Evolutionary conservation across 2,113 vertebrate genomes (phyloP).

Genomic region (Misgurnus anguillicaudatus): DNA sequence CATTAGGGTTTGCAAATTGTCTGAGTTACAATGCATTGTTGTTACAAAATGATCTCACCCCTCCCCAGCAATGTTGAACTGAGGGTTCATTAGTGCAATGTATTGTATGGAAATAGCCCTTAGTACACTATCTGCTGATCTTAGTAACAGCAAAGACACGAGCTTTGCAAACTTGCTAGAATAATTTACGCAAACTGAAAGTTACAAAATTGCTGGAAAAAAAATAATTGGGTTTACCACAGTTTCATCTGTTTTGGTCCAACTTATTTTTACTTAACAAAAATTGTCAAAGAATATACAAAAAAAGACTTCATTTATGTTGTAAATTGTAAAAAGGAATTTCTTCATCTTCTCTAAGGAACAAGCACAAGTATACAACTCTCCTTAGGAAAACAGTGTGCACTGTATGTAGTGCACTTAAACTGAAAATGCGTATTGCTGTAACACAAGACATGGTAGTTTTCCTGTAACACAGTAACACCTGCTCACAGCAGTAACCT

Average conservation of each 20-base stretch:
- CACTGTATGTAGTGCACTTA: slow-evolving; percentile 40
- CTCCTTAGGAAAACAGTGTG: background rate
- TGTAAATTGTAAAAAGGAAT: slow-evolving; percentile 32
- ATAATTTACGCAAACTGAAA: background rate
- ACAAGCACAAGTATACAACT: slow-evolving; percentile 36
- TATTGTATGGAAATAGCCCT: slow-evolving; percentile 76
- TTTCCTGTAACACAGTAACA: slow-evolving; percentile 70
- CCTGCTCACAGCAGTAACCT: slow-evolving; percentile 71
- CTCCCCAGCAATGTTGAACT: slow-evolving; percentile 54
- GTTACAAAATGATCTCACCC: slow-evolving; percentile 66
- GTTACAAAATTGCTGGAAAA: no score
- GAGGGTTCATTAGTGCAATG: slow-evolving; percentile 76
- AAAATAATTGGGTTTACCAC: slow-evolving; percentile 62
- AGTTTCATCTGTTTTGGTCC: slow-evolving; percentile 57
- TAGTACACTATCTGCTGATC: slow-evolving; percentile 57
- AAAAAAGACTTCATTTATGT: slow-evolving; percentile 12
- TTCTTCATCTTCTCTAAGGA: slow-evolving; percentile 33
- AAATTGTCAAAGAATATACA: slow-evolving; percentile 23
- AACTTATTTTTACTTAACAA: slow-evolving; percentile 11
- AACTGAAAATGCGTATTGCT: slow-evolving; percentile 44
- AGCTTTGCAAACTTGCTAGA: slow-evolving; percentile 2
- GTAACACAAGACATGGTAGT: slow-evolving; percentile 64
- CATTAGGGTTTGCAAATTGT: slow-evolving; percentile 57
- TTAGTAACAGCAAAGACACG: slow-evolving; percentile 44
- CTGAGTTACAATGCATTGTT: slow-evolving; percentile 51